A percentile compares a stretch with the other conserved stretches of the same genome.
phyloP scores from a whole-genome alignment of 2,113 vertebrate species.

The Proteles cristata region DNA sequence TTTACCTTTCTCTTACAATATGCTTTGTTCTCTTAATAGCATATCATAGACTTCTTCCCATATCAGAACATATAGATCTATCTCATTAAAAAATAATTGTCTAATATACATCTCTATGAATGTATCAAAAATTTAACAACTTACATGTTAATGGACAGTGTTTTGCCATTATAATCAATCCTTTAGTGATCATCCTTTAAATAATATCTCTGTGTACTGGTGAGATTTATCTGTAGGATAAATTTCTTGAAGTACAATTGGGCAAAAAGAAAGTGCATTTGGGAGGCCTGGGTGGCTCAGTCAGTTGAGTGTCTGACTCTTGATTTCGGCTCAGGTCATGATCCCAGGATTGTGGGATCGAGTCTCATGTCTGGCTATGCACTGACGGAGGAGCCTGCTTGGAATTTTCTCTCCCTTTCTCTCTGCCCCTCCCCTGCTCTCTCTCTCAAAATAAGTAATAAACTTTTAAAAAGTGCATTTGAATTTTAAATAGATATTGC shows the following conservation, averaged over 20 bases:
- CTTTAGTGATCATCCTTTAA: background rate
- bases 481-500: constrained; percentile 8
- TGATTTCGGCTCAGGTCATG: no score
- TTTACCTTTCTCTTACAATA: background rate
- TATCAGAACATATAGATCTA: background rate
- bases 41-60: constrained; percentile 22
- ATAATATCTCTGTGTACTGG: background rate
- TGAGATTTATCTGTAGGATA: background rate
- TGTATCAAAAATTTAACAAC: background rate
- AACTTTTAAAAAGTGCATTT: background rate
- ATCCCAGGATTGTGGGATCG: no score
- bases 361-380: no score
- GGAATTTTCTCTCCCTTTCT: no score
- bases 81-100: constrained; percentile 1
- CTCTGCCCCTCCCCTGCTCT: no score
- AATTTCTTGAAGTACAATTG: constrained; percentile 7
- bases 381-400: no score
- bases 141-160: background rate
- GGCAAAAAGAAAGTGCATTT: background rate
- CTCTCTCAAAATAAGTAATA: no score
- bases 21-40: background rate
- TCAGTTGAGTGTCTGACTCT: no score
- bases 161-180: background rate
- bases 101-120: background rate
- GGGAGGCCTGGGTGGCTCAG: no score